Percentiles rank a stretch among this genome's conserved stretches.
phyloP scores from a whole-genome alignment of 2,113 vertebrate species.

The Oncorhynchus keta region DNA sequence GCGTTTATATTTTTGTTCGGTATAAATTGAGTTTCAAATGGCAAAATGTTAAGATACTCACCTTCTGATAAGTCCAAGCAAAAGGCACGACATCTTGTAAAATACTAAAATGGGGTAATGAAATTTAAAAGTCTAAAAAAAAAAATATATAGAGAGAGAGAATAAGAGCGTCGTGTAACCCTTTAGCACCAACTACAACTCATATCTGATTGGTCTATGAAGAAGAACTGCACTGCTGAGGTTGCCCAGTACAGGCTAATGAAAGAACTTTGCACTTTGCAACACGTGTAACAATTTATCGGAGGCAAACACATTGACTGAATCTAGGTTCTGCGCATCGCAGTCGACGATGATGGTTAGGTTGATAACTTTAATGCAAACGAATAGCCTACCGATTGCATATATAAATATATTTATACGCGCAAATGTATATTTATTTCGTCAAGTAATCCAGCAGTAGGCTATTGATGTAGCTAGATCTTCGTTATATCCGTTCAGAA shows the following conservation, averaged over 20 bases:
- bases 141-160: background rate
- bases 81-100: conserved; percentile 67
- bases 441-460: too few relatives aligned
- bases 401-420: too few relatives aligned
- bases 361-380: too few relatives aligned
- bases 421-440: too few relatives aligned
- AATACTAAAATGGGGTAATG: background rate
- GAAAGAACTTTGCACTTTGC: conserved; percentile 71
- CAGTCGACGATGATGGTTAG: background rate
- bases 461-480: too few relatives aligned
- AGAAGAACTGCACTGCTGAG: conserved; percentile 15
- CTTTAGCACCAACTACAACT: conserved; percentile 41
- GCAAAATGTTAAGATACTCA: conserved; percentile 38
- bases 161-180: conserved; percentile 3
- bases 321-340: background rate
- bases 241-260: background rate
- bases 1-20: background rate
- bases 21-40: background rate
- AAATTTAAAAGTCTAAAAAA: conserved; percentile 6
- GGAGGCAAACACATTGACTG: conserved; percentile 12
- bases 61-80: conserved; percentile 70
- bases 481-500: too few relatives aligned
- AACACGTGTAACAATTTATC: conserved; percentile 46
- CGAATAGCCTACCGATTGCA: too few relatives aligned
- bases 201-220: conserved; percentile 47